Evolutionary conservation across 2,797 vertebrate genomes (phyloP), one percentile per base, ranked within the genome.

Genomic region (Semotilus atromaculatus): DNA sequence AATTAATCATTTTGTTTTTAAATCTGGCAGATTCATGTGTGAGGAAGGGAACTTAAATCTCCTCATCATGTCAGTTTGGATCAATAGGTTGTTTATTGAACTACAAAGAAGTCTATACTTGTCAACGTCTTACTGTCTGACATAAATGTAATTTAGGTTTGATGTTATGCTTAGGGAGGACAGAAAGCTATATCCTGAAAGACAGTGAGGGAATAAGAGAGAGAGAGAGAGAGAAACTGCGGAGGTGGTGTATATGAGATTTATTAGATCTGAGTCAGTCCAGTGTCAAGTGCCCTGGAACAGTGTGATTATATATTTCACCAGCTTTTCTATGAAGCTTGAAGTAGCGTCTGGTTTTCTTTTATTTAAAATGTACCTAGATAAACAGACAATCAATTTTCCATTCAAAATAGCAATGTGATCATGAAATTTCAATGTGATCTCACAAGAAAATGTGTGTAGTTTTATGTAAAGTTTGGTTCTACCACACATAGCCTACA

Each of bases 211-310:
- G 36, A 38, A 38, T 7, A 29, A 40, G n/a, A 48, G 16, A 62
- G 23, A 55, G 34, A 67, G 21, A 60, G 45, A 26, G 53, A 45
- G 23, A 21, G 1, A 58, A 36, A 45, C 29, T 64, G 79, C 26
- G 80, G 67, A 78, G 86, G 81, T 86, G 72, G 62, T 81, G 68
- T 74, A 74, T 87, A 87, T 84, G 83, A 87, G 76, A 86, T 88
- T 86, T 80, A 87, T 89, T 88, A 89, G 85, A 84, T 80, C 81
- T 83, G 67, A 85, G 64, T 76, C 26, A 80, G 81, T 87, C 87
- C 85, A 80, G 80, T 88, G 85, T 88, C 87, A 88, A 86, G 86
- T 88, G 66, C 75, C 48, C 85, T 86, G 72, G 76, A 81, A 86
- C 70, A 84, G 34, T 86, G 80, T 79, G 78, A 86, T 77, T 75